Base-by-base conservation (phyloP, 2,888 invertebrate species). In the Amblyjoppa fuscipennis region DNA sequence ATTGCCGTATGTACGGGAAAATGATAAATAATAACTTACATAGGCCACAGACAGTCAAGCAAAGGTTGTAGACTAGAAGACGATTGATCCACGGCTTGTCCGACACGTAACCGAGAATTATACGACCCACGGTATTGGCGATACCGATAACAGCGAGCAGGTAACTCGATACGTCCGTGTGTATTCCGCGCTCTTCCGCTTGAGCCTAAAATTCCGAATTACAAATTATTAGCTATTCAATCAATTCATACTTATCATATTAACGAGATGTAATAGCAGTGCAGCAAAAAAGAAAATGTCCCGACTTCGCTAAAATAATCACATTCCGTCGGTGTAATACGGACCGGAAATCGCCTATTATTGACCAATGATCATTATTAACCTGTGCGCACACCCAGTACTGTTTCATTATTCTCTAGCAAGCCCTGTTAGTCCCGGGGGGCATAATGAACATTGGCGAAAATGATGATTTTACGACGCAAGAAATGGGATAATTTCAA, bases 11-110 rank as follows among this genome's bases (percentile, higher is more conserved):
- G 1, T 3, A 11, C 6, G 34, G 64, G n/a, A 34, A 9, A 1
- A 34, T 28, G 11, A 6, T 13, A 20, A 28, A n/a, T 70, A 3
- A 59, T 20, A 28, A 93, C 97, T 96, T 95, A 97, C 98, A 96
- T 89, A 98, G 92, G 87, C 99, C 99, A 93, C 99, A 98, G 88
- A 98, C 93, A 6, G 98, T 97, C 88, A 99, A 96, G 91, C 98
- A 98, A 85, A 96, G 92, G 94, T 98, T 99, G 95, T 99, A 99
- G 86, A 99, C 96, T 92, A 96, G 95, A 83, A 99, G 95, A 81
- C 99, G 96, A 94, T 99, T 98, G 69, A 99, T 96, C 96, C 98
- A 98, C 0, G 97, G 96, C 93, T 98, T 98, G 94, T 98, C 98
- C 31, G 98, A 97, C 71, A 98, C 95, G 93, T 97, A 98, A 77